Conservation (phyloP, 1,140 invertebrate genomes). For the Globodera rostochiensis region DNA sequence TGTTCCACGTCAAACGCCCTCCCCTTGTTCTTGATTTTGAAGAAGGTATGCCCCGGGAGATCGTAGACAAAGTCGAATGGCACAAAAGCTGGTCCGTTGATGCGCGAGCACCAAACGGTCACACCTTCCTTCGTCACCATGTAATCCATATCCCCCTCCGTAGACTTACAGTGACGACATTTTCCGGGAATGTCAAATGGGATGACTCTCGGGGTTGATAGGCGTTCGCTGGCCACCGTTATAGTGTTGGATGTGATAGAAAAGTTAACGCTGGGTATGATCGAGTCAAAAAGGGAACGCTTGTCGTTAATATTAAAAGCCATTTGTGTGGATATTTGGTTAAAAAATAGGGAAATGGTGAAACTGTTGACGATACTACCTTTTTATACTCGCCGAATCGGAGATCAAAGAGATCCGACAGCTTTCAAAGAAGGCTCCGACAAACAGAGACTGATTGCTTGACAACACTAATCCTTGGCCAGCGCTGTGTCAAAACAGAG, state of each 20-base stretch:
- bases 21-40: constrained; percentile 18
- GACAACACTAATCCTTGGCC: no score
- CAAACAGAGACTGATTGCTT: no score
- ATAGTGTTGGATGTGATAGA: not conserved
- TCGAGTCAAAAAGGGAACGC: not conserved
- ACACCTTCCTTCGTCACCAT: constrained; percentile 13
- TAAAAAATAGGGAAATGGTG: no score
- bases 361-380: no score
- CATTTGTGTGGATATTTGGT: not conserved
- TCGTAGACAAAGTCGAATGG: constrained; percentile 14
- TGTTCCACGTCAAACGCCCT: not conserved
- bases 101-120: constrained; percentile 2
- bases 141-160: constrained; percentile 3
- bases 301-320: constrained; percentile 4
- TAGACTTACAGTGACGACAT: constrained; percentile 11
- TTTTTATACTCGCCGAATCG: no score
- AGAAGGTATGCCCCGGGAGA: constrained; percentile 6
- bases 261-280: not conserved
- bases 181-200: not conserved
- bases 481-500: no score
- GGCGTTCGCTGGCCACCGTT: not conserved
- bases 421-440: no score
- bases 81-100: not conserved
- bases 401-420: no score
- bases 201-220: not conserved